A percentile compares a stretch with the other conserved stretches of the same genome.
These are phyloP conservation scores for Halictus quadricinctus DNA, from an alignment of 2,888 invertebrate genomes.

Conservation along the genomic window DNA sequence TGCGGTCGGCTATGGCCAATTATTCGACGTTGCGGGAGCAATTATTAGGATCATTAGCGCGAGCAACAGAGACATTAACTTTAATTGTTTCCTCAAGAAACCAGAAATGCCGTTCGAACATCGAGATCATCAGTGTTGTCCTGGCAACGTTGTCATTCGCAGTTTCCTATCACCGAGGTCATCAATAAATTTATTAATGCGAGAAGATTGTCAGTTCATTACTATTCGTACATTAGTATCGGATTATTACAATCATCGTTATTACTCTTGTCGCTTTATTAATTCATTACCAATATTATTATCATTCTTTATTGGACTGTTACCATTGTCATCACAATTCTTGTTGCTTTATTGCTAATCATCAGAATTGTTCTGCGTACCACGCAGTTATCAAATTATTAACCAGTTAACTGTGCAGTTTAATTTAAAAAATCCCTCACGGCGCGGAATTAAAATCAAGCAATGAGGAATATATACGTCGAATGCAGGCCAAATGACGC, in stretches of 20 bases:
- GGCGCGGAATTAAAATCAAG: too few species aligned
- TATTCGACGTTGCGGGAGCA: slow-evolving; percentile 21
- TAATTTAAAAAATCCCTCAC: too few species aligned
- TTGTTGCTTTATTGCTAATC: neutral
- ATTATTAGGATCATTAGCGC: slow-evolving; percentile 35
- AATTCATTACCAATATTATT: too few species aligned
- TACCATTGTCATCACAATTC: too few species aligned
- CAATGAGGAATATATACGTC: too few species aligned
- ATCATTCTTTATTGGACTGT: too few species aligned
- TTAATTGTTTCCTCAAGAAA: neutral
- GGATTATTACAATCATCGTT: neutral
- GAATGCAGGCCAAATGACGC: too few species aligned
- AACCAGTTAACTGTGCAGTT: too few species aligned
- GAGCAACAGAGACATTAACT: slow-evolving; percentile 1
- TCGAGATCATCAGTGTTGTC: neutral
- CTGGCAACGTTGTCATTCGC: neutral
- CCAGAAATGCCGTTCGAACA: neutral
- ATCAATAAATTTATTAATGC: neutral
- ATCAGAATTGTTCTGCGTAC: too few species aligned
- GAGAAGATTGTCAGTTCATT: neutral
- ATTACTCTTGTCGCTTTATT: too few species aligned
- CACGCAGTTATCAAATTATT: too few species aligned
- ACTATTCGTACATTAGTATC: too few species aligned
- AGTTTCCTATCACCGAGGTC: neutral
- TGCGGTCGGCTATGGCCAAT: slow-evolving; percentile 25